Evolutionary conservation across 2,888 invertebrate genomes (phyloP).

Genomic region (Morpho deidamia): DNA sequence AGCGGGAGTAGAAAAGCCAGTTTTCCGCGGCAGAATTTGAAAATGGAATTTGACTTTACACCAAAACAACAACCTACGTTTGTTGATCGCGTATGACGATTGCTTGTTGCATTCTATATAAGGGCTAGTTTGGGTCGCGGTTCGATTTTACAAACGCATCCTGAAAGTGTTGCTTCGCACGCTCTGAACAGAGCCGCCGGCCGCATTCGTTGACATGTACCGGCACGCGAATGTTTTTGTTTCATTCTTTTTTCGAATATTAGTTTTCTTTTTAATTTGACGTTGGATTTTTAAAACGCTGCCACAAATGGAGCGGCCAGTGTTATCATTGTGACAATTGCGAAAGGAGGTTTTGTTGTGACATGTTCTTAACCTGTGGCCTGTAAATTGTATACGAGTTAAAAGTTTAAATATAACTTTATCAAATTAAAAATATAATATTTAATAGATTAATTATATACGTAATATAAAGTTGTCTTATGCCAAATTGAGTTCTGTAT

Average conservation of each 20-base stretch:
- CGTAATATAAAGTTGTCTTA: background rate
- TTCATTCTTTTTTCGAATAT: slow-evolving; percentile 43
- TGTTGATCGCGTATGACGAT: slow-evolving; percentile 3
- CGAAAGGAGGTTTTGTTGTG: slow-evolving; percentile 15
- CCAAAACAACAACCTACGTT: slow-evolving; percentile 36
- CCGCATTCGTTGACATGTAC: slow-evolving; percentile 70
- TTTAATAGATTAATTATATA: background rate
- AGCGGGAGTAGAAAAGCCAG: slow-evolving; percentile 71
- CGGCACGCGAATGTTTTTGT: slow-evolving; percentile 74
- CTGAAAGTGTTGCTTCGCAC: slow-evolving; percentile 44
- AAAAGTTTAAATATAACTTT: slow-evolving; percentile 6
- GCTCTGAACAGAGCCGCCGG: slow-evolving; percentile 47
- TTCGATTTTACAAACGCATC: slow-evolving; percentile 13
- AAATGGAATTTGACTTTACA: slow-evolving; percentile 62
- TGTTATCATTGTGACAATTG: slow-evolving; percentile 20
- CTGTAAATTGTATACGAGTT: slow-evolving; percentile 28
- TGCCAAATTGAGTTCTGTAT: no score
- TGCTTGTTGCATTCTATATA: slow-evolving; percentile 28
- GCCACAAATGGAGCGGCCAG: slow-evolving; percentile 23
- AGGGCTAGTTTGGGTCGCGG: slow-evolving; percentile 31
- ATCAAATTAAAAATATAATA: background rate
- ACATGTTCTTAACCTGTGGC: slow-evolving; percentile 24
- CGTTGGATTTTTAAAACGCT: slow-evolving; percentile 36
- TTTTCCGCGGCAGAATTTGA: slow-evolving; percentile 70
- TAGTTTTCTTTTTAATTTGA: slow-evolving; percentile 46